These are phyloP conservation scores for Drosophila flavopinicola DNA, from an alignment of 2,888 invertebrate genomes.

Conservation along the genomic window DNA sequence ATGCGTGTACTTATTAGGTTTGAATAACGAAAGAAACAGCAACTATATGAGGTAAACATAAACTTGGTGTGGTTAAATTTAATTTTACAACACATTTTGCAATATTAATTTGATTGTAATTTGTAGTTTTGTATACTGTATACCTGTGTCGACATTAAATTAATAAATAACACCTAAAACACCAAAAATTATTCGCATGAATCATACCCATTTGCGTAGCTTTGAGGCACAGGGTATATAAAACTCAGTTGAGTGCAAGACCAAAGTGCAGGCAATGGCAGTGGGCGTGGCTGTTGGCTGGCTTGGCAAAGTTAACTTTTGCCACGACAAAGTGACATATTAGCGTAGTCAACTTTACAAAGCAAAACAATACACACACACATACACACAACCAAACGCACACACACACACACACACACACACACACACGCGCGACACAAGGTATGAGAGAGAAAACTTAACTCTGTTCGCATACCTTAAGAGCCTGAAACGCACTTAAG, in stretches of 20 bases:
- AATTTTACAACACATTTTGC: too few species aligned
- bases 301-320: conserved; percentile 73
- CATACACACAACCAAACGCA: conserved; percentile 15
- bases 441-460: conserved; percentile 35
- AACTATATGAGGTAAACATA: too few species aligned
- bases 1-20: not conserved
- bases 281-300: conserved; percentile 56
- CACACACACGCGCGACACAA: not conserved
- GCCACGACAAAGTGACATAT: conserved; percentile 78
- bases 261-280: conserved; percentile 63
- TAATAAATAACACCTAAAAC: too few species aligned
- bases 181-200: not conserved
- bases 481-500: conserved; percentile 58
- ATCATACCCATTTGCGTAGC: not conserved
- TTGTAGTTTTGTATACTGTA: too few species aligned
- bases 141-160: too few species aligned
- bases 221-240: conserved; percentile 24
- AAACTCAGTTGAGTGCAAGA: conserved; percentile 68
- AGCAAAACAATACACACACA: too few species aligned
- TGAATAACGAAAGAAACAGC: not conserved
- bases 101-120: too few species aligned
- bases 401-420: not conserved
- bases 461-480: conserved; percentile 47
- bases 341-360: conserved; percentile 78
- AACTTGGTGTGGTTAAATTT: too few species aligned